Evolutionary conservation across 2,113 vertebrate genomes (phyloP).

Genomic region (Boleophthalmus pectinirostris): DNA sequence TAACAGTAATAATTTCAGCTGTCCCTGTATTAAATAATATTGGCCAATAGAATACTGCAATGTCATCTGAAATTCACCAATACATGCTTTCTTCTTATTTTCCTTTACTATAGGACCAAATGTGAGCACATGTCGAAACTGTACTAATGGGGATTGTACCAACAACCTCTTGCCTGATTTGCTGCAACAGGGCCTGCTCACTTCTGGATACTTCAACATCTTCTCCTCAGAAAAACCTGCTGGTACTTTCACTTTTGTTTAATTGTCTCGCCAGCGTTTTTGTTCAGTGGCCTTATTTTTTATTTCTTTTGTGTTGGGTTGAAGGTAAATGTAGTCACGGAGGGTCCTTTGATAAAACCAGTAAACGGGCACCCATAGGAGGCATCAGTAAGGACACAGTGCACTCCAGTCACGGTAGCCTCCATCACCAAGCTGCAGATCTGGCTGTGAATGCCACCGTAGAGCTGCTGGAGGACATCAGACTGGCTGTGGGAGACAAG

Average conservation of each 20-base stretch:
- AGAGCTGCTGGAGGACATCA: conserved; percentile 70
- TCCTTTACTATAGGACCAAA: conserved; percentile 29
- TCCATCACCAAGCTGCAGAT: conserved; percentile 54
- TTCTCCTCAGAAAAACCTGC: conserved; percentile 54
- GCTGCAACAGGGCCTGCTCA: conserved; percentile 50
- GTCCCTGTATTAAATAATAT: too few species aligned
- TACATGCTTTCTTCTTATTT: background rate
- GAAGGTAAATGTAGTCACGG: conserved; percentile 72
- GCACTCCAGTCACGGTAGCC: conserved; percentile 49
- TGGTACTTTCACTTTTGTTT: conserved; percentile 34
- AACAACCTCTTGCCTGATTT: conserved; percentile 62
- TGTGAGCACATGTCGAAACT: conserved; percentile 62
- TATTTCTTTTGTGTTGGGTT: background rate
- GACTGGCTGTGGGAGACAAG: conserved; percentile 50
- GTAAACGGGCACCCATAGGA: conserved; percentile 44
- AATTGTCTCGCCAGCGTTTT: too few species aligned
- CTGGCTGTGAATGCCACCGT: conserved; percentile 62
- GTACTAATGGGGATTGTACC: conserved; percentile 30
- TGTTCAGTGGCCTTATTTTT: background rate
- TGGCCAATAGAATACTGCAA: too few species aligned
- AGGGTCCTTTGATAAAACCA: conserved; percentile 48
- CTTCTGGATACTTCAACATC: conserved; percentile 66
- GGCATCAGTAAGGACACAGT: conserved; percentile 65
- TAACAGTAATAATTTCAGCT: too few species aligned
- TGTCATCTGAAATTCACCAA: too few species aligned